A percentile compares a stretch with the other conserved stretches of the same genome.
These are phyloP conservation scores for Sebastes iracundus DNA, from an alignment of 2,797 vertebrate genomes.

Conservation along the genomic window DNA sequence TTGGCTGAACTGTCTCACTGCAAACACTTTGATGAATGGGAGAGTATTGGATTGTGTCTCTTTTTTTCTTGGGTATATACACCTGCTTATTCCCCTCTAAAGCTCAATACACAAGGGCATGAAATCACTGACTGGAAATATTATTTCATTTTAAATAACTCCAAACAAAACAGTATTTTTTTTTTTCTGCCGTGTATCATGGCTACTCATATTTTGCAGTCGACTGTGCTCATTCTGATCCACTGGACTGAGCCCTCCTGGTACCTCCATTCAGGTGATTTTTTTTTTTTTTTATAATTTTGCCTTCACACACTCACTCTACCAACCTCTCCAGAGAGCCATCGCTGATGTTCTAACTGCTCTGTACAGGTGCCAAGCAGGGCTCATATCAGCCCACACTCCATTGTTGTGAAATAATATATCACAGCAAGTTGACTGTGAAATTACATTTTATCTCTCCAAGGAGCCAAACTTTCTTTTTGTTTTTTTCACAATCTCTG, in stretches of 20 bases:
- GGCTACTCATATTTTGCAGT: constrained; percentile 1
- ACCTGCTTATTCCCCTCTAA: constrained; percentile 14
- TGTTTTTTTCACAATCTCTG: constrained; percentile 37
- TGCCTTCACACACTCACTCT: background rate
- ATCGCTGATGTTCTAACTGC: constrained; percentile 60
- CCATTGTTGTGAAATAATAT: constrained; percentile 81
- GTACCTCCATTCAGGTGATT: background rate
- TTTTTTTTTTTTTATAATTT: background rate
- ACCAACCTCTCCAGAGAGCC: constrained; percentile 47
- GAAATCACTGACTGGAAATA: constrained; percentile 26
- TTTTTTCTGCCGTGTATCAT: background rate
- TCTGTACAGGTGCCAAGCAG: constrained; percentile 67
- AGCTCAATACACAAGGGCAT: background rate
- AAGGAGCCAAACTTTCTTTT: constrained; percentile 76
- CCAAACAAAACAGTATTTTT: constrained; percentile 1
- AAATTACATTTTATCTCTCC: constrained; percentile 85
- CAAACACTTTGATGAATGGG: constrained; percentile 12
- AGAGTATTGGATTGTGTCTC: constrained; percentile 2
- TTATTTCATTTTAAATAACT: constrained; percentile 31
- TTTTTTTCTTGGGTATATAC: background rate
- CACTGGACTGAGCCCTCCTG: background rate
- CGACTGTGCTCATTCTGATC: background rate
- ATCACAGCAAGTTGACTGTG: constrained; percentile 85
- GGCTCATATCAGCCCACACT: constrained; percentile 64
- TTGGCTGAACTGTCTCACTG: constrained; percentile 50